Percentiles rank a stretch among this genome's conserved stretches.
These are phyloP conservation scores for Ormyrus rosae DNA, from an alignment of 2,888 invertebrate species.

Conservation along the genomic window DNA sequence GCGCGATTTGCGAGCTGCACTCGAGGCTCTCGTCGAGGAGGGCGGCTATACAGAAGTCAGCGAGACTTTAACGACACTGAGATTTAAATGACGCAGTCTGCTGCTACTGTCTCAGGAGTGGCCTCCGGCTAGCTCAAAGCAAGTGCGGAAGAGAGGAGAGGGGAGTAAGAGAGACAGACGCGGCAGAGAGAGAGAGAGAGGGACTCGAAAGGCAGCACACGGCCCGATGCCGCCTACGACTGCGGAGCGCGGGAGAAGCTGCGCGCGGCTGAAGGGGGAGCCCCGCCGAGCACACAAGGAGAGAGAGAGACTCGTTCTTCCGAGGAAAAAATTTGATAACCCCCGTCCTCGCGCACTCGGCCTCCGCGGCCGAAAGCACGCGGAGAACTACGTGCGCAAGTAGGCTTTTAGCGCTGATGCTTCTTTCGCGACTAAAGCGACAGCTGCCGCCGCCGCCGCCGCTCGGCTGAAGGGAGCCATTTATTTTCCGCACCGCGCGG, in stretches of 20 bases:
- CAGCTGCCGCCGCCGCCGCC: too few relatives aligned
- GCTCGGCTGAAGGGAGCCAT: too few relatives aligned
- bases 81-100: conserved; percentile 62
- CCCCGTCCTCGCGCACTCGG: too few relatives aligned
- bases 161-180: neutral
- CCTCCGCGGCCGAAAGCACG: too few relatives aligned
- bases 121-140: conserved; percentile 38
- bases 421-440: too few relatives aligned
- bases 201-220: conserved; percentile 19
- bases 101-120: neutral
- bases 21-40: conserved; percentile 1
- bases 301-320: too few relatives aligned
- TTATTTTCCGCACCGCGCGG: too few relatives aligned
- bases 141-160: conserved; percentile 50
- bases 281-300: neutral
- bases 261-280: neutral
- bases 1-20: neutral
- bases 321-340: too few relatives aligned
- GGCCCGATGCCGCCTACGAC: neutral
- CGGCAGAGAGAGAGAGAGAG: neutral
- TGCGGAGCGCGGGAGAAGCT: neutral
- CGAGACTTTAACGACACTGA: conserved; percentile 60
- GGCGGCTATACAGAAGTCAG: neutral
- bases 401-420: too few relatives aligned
- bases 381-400: too few relatives aligned